A percentile compares a stretch with the other conserved stretches of the same genome.
phyloP scores from a whole-genome alignment of 1,140 invertebrate species.

The Tetragonula clypearis region DNA sequence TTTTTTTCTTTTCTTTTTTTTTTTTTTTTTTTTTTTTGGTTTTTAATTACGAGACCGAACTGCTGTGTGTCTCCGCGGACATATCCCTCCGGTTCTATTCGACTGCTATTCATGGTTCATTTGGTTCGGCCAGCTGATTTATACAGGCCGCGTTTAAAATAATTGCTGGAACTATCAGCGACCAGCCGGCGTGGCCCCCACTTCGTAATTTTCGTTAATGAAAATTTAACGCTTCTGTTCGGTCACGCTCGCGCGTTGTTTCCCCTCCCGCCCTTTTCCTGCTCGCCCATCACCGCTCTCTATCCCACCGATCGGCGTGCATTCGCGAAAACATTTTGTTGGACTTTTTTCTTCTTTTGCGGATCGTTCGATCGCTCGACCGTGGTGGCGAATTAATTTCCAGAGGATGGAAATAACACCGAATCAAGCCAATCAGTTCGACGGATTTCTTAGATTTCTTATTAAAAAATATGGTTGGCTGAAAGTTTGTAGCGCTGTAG shows the following conservation, averaged over 20 bases:
- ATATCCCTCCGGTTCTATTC: conserved; percentile 35
- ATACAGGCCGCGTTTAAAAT: conserved; percentile 65
- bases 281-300: too few relatives aligned
- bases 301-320: not conserved
- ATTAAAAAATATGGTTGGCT: too few relatives aligned
- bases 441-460: too few relatives aligned
- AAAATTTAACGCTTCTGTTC: conserved; percentile 68
- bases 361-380: not conserved
- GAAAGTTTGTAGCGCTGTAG: too few relatives aligned
- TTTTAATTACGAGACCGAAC: conserved; percentile 67
- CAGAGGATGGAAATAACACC: not conserved
- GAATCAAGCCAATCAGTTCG: too few relatives aligned
- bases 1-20: conserved; percentile 25
- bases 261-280: not conserved
- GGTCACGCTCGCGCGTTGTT: conserved; percentile 38
- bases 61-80: conserved; percentile 2
- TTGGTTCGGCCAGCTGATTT: conserved; percentile 68
- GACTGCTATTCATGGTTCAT: conserved; percentile 66
- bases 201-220: conserved; percentile 73
- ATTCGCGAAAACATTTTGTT: not conserved
- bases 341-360: not conserved
- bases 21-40: conserved; percentile 61
- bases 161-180: conserved; percentile 64
- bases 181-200: conserved; percentile 15
- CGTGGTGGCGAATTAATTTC: not conserved